Percentiles rank a stretch among this genome's conserved stretches.
These are phyloP conservation scores for Pomatorhinus ruficollis DNA, from an alignment of 2,113 vertebrate species.

Conservation along the genomic window DNA sequence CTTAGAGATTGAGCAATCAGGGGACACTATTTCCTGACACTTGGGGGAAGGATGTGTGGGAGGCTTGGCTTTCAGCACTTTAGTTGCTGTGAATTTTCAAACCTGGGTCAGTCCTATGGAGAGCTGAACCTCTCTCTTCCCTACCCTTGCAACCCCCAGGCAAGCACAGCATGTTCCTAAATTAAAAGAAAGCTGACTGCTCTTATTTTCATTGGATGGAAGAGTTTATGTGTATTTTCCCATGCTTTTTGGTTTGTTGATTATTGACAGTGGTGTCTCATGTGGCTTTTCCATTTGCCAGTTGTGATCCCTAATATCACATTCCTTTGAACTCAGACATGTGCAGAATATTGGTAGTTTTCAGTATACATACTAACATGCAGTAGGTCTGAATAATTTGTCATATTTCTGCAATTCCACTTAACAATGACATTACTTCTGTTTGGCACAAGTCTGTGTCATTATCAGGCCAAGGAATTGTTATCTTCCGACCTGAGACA, in stretches of 20 bases:
- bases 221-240: background rate
- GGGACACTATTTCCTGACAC: conserved; percentile 34
- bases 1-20: conserved; percentile 15
- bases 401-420: background rate
- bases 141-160: background rate
- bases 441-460: background rate
- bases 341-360: background rate
- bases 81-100: conserved; percentile 41
- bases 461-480: background rate
- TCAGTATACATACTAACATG: background rate
- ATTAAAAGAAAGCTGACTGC: background rate
- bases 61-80: conserved; percentile 21
- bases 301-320: background rate
- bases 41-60: conserved; percentile 11
- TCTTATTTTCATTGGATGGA: conserved; percentile 45
- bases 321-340: background rate
- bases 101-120: conserved; percentile 35
- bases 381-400: background rate
- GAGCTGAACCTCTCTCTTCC: conserved; percentile 3
- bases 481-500: background rate
- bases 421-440: background rate
- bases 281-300: background rate
- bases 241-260: background rate
- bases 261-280: background rate
- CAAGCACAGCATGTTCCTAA: conserved; percentile 32